Percentiles rank a stretch among this genome's conserved stretches.
These are phyloP conservation scores for Drosophila maculinotata DNA, from an alignment of 2,888 invertebrate species.

Conservation along the genomic window DNA sequence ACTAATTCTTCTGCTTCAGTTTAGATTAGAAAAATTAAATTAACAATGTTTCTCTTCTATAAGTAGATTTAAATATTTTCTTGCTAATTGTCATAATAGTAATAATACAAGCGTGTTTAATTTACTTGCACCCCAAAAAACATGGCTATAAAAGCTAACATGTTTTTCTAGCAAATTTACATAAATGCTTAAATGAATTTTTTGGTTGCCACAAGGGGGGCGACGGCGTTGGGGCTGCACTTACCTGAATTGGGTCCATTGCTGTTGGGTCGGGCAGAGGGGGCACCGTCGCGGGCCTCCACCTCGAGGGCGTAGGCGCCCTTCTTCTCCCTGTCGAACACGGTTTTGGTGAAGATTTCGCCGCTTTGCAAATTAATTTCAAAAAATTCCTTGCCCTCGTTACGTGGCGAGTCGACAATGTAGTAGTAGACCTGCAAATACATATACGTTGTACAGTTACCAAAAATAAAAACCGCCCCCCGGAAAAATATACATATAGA, in stretches of 20 bases:
- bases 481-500: not conserved
- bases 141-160: not conserved
- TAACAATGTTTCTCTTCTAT: too few species aligned
- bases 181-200: conserved; percentile 9
- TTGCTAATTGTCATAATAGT: too few species aligned
- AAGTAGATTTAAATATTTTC: too few species aligned
- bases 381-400: conserved; percentile 97
- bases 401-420: conserved; percentile 95
- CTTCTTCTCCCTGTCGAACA: conserved; percentile 99
- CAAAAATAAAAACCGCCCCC: not conserved
- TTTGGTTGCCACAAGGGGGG: too few species aligned
- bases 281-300: conserved; percentile 97
- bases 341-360: conserved; percentile 96
- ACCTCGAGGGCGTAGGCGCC: conserved; percentile 98
- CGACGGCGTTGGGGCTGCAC: conserved; percentile 74
- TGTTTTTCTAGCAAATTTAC: not conserved
- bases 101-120: too few species aligned
- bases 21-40: too few species aligned
- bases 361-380: conserved; percentile 98
- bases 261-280: conserved; percentile 97
- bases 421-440: conserved; percentile 94
- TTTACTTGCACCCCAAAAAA: too few species aligned
- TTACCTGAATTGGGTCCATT: conserved; percentile 98
- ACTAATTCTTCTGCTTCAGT: too few species aligned
- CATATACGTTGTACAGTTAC: too few species aligned